These are phyloP conservation scores for Pangasius mekongensis DNA, from an alignment of 2,797 vertebrate species.

Conservation along the genomic window DNA sequence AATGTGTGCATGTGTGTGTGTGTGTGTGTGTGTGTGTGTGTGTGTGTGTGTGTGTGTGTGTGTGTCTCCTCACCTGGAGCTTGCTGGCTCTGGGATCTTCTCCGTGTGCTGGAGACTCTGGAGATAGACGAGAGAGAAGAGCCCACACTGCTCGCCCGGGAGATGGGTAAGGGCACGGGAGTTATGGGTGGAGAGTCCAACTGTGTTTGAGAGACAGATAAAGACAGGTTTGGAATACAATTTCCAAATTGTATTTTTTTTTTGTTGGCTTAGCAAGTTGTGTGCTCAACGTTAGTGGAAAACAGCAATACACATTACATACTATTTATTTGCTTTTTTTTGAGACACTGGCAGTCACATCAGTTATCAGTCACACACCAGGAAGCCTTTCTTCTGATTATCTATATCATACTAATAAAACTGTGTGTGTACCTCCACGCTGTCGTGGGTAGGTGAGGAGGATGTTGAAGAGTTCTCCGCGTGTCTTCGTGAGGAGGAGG, in stretches of 20 bases:
- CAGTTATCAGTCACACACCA: neutral
- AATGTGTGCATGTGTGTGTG: neutral
- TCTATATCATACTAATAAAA: neutral
- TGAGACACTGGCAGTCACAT: neutral
- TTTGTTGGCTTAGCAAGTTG: neutral
- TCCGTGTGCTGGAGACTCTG: constrained; percentile 70
- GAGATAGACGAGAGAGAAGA: constrained; percentile 73
- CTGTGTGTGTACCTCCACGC: constrained; percentile 83
- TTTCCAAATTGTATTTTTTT: too few species aligned
- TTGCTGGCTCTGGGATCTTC: constrained; percentile 77
- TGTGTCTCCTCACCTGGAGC: constrained; percentile 67
- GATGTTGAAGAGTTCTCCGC: constrained; percentile 87
- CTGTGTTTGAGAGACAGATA: constrained; percentile 55
- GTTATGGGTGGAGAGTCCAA: constrained; percentile 79
- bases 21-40: too few species aligned
- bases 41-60: neutral
- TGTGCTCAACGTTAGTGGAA: neutral
- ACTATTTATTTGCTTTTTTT: neutral
- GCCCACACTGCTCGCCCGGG: constrained; percentile 77
- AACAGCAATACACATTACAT: neutral
- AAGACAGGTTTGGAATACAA: neutral
- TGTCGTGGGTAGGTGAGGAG: constrained; percentile 84
- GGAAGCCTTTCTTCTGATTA: neutral
- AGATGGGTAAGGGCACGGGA: constrained; percentile 76
- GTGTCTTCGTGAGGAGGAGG: constrained; percentile 73